Conservation (phyloP, 2,888 invertebrate genomes). For the Caenorhabditis sp. region DNA sequence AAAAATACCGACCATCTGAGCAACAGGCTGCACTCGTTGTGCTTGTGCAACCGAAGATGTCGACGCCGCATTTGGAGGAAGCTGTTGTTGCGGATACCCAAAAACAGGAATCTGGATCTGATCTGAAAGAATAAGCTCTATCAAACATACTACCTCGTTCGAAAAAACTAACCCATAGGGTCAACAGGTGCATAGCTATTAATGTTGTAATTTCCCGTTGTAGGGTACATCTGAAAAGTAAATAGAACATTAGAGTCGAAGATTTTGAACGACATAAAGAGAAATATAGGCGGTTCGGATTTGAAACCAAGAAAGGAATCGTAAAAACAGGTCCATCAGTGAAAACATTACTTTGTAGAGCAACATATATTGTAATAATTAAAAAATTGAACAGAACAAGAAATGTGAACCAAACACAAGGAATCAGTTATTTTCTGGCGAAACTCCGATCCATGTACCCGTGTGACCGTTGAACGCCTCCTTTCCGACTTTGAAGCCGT, state of each 20-base stretch:
- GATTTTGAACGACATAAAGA: not conserved
- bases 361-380: too few species aligned
- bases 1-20: too few species aligned
- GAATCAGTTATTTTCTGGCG: slow-evolving; percentile 45
- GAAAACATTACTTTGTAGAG: not conserved
- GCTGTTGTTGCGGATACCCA: too few species aligned
- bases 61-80: too few species aligned
- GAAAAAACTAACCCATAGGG: slow-evolving; percentile 28
- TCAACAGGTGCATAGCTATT: slow-evolving; percentile 26
- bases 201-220: slow-evolving; percentile 2
- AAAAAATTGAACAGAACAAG: too few species aligned
- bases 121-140: slow-evolving; percentile 9
- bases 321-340: not conserved
- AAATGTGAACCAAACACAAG: slow-evolving; percentile 22
- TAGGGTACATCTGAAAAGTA: slow-evolving; percentile 27
- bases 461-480: slow-evolving; percentile 67
- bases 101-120: not conserved
- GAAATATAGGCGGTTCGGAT: not conserved
- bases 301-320: not conserved
- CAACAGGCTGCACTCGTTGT: too few species aligned
- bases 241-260: too few species aligned
- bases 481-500: slow-evolving; percentile 69
- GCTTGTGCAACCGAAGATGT: not conserved
- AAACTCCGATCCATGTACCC: slow-evolving; percentile 74
- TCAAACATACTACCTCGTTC: too few species aligned